Base-by-base conservation (phyloP, 2,888 invertebrate genomes). In the Empis stercorea region DNA sequence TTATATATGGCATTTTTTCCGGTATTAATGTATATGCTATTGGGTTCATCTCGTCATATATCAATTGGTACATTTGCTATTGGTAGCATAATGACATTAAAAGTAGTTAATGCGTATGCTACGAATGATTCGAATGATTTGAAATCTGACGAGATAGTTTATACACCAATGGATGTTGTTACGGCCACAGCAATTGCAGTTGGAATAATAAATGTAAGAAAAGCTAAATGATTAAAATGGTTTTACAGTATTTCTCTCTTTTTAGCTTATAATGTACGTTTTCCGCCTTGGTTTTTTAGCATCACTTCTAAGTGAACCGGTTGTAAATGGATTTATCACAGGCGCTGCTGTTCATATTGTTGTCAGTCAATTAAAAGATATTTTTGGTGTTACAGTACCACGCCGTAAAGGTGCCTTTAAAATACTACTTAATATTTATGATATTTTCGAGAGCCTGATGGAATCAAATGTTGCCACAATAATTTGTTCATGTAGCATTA, bases 1-100 rank as follows among this genome's bases (percentile, higher is more conserved):
- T 74, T 83, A 27, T 87, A 87, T 61, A 86, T 87, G 75, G 89
- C 87, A 2, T 87, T 92, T 61, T 88, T 91, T 65, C 87, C 91
- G 5, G 84, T 85, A 7, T 69, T 89, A 38, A 71, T 88, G 27
- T 93, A 92, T 65, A 76, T 84, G 61, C 64, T 88, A 52, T 76
- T 91, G 54, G 89, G 89, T 47, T 87, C 89, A 3, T 88, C 89
- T 1, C 76, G 77, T 52, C 91, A 92, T 61, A 79, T 86, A 47
- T 89, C 89, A 2, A 81, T 89, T 63, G 91, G 84, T 46, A 82
- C 84, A 1, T 84, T 84, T 70, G 88, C 91, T 30, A 81, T 92
- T 10, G 76, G 87, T 34, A 84, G 86, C 64, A 73, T 92, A 60
- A 89, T 92, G 88, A 80, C 85, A 1, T 82, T 85, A 13, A 83